Base-by-base conservation (phyloP, 2,113 vertebrate genomes). In the Meleagris gallopavo region DNA sequence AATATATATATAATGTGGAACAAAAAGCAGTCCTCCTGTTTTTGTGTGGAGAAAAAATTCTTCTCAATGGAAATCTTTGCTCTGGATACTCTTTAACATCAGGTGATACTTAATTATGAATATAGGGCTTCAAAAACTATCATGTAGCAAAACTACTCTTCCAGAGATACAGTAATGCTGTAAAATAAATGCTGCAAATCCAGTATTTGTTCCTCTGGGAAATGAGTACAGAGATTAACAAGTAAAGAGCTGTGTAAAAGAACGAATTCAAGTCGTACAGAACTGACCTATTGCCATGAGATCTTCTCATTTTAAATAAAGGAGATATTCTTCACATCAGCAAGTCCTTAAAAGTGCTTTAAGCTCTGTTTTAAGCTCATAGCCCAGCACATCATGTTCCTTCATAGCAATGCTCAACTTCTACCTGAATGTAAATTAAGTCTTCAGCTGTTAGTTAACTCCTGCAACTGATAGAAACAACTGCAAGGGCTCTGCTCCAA, bases 301-400 rank as follows among this genome's bases (percentile, higher is more conserved):
- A 52, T 54, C 3, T 73, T 32, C 8, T 0, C 0, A 0, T 36
- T 88, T 72, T 18, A 67, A 70, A 58, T 11, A 46, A 64, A 55
- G 10, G 41, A 34, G 17, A 34, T 17, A 43, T 13, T 19, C 22
- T 50, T 10, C 21, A 78, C 20, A 40, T 19, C 5, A 3, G n/a
- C 30, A 54, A 60, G 54, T 24, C 29, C n/a, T 61, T 48, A 40
- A 15, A 74, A 43, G 10, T 32, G 19, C 13, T 74, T 79, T 22
- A 32, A 70, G 13, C 21, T 19, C 1, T 0, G 0, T 62, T 72
- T 58, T 45, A 66, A 82, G 38, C 25, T 54, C 19, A 10, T 8
- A 19, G 27, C 80, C 46, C 2, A 2, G 29, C 66, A 34, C 55
- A 4, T 40, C 10, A 2, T 27, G 16, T 4, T 62, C 18, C 54